Conservation (phyloP, 2,113 vertebrate species). For the Oostethus manadensis region DNA sequence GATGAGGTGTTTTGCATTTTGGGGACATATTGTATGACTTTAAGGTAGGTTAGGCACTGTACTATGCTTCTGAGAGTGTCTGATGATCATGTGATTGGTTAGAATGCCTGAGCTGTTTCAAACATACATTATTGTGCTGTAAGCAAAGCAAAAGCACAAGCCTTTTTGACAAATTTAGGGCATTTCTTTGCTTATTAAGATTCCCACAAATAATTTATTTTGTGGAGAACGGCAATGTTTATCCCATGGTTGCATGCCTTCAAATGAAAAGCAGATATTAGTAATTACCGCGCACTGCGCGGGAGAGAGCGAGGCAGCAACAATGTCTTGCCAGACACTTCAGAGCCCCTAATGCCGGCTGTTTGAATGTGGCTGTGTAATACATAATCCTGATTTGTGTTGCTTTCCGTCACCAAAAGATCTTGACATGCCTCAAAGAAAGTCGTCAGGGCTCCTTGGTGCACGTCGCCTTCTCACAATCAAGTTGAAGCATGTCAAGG, state of each 20-base stretch:
- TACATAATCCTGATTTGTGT: conserved; percentile 70
- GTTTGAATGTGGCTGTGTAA: conserved; percentile 62
- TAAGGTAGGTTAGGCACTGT: too few species aligned
- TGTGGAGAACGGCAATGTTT: conserved; percentile 19
- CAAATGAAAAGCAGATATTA: conserved; percentile 33
- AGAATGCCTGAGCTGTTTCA: conserved; percentile 5
- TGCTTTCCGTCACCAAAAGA: conserved; percentile 62
- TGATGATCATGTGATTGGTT: conserved; percentile 50
- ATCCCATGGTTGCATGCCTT: conserved; percentile 24
- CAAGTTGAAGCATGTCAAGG: conserved; percentile 65
- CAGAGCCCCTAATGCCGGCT: conserved; percentile 56
- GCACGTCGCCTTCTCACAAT: conserved; percentile 53
- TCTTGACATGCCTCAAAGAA: conserved; percentile 60
- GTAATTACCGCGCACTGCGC: conserved; percentile 44
- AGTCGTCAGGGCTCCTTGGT: conserved; percentile 63
- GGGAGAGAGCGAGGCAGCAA: conserved; percentile 33
- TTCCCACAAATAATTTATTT: conserved; percentile 4
- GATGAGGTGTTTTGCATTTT: too few species aligned
- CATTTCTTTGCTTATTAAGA: conserved; percentile 2
- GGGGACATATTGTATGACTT: too few species aligned
- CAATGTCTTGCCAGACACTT: conserved; percentile 52
- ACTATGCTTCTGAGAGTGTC: neutral
- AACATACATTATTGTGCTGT: neutral
- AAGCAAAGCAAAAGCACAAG: conserved; percentile 4
- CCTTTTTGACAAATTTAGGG: conserved; percentile 7